A percentile compares a stretch with the other conserved stretches of the same genome.
Evolutionary conservation across 1,140 invertebrate species (phyloP).

Genomic region (Liolophura sinensis): DNA sequence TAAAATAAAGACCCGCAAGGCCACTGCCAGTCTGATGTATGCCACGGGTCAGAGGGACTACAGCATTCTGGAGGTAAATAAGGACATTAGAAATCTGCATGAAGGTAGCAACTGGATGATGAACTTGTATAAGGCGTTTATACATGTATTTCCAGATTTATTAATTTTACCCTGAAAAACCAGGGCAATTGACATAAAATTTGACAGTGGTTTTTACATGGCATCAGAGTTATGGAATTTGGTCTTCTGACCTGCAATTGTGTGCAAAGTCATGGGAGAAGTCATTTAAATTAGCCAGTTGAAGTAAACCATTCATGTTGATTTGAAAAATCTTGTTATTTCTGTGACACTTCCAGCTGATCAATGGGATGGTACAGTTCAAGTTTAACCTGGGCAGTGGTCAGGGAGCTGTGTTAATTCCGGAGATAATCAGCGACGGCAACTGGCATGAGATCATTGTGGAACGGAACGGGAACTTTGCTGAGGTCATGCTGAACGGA

Average conservation of each 20-base stretch:
- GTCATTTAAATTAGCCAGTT: too few species aligned
- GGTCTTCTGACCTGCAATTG: too few species aligned
- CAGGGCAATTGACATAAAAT: not conserved
- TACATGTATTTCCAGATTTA: too few species aligned
- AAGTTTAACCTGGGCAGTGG: slow-evolving; percentile 89
- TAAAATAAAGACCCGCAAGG: slow-evolving; percentile 80
- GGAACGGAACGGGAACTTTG: slow-evolving; percentile 73
- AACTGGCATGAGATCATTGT: slow-evolving; percentile 86
- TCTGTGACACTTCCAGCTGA: slow-evolving; percentile 60
- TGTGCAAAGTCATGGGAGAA: too few species aligned
- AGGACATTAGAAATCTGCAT: slow-evolving; percentile 2
- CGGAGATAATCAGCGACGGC: slow-evolving; percentile 80
- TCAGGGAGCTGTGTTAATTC: slow-evolving; percentile 80
- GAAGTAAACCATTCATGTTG: not conserved
- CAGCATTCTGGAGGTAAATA: slow-evolving; percentile 78
- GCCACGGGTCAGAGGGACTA: slow-evolving; percentile 86
- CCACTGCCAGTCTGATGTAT: slow-evolving; percentile 84
- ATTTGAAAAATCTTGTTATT: too few species aligned
- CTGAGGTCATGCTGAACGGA: slow-evolving; percentile 78
- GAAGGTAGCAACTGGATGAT: too few species aligned
- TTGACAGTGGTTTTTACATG: not conserved
- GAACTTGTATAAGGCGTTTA: too few species aligned
- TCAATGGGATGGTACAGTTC: slow-evolving; percentile 83
- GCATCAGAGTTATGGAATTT: too few species aligned
- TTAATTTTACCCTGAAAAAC: too few species aligned